phyloP scores from a whole-genome alignment of 92 coral and sea anemone genomes.

The Actinernus sp. region DNA sequence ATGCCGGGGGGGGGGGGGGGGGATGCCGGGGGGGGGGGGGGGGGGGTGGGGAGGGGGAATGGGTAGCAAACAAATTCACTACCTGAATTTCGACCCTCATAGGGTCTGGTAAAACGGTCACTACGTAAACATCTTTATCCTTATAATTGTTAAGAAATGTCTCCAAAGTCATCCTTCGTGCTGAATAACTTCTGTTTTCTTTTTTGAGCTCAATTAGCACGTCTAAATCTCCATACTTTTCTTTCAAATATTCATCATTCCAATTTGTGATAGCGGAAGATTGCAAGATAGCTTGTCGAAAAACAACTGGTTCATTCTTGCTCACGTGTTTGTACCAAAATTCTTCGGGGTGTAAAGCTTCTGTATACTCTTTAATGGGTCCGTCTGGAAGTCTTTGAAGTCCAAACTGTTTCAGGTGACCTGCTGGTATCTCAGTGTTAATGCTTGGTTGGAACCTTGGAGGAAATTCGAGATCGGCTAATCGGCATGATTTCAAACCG shows the following conservation, averaged over 20 bases:
- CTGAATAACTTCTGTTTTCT: conserved; percentile 78
- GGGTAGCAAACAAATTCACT: too few relatives aligned
- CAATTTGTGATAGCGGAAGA: conserved; percentile 84
- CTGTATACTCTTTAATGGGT: conserved; percentile 74
- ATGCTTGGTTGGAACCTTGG: conserved; percentile 72
- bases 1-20: too few relatives aligned
- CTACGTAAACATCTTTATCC: conserved; percentile 82
- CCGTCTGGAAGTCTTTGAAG: conserved; percentile 86
- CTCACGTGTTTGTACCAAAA: conserved; percentile 91
- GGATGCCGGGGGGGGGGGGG: too few relatives aligned
- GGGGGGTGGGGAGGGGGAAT: too few relatives aligned
- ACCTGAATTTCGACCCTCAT: conserved; percentile 98
- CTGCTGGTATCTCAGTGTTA: conserved; percentile 54
- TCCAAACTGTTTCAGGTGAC: conserved; percentile 90
- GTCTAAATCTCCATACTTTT: conserved; percentile 88
- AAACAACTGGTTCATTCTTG: conserved; percentile 75
- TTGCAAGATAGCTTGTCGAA: conserved; percentile 78
- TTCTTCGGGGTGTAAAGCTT: conserved; percentile 70
- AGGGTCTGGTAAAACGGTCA: conserved; percentile 94
- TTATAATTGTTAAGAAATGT: conserved; percentile 81
- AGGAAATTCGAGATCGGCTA: conserved; percentile 69
- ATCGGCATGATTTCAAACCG: too few relatives aligned
- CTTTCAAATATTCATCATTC: conserved; percentile 78
- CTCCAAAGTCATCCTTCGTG: conserved; percentile 76
- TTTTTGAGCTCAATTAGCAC: conserved; percentile 88